Evolutionary conservation across 30 jellyfish, hydroid and myxozoan genomes (phyloP), one percentile per base, ranked within the genome.

Genomic region (Clytia hemisphaerica): DNA sequence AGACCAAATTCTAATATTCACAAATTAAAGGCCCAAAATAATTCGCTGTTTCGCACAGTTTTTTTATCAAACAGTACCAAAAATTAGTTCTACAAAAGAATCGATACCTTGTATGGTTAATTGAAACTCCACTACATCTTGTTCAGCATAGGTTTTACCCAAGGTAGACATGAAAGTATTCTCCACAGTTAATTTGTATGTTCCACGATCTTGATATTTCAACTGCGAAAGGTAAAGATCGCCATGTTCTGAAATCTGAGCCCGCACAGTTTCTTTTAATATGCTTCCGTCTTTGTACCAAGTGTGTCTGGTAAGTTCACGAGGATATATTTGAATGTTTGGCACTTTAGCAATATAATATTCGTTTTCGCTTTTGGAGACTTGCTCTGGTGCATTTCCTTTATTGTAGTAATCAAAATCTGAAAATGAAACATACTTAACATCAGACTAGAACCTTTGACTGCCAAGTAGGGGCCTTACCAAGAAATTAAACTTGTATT

Each of bases 361-460:
- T 75, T 61, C 2, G 58, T 38, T 12, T 82, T 72, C 6, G 70
- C 77, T 33, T 51, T 76, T 75, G 28, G 58, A 34, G 83, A 35
- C 28, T 18, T n/a, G n/a, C n/a, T n/a, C n/a, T n/a, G n/a, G n/a
- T n/a, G n/a, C n/a, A n/a, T n/a, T n/a, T n/a, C n/a, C n/a, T n/a
- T n/a, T n/a, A n/a, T n/a, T n/a, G n/a, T n/a, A n/a, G n/a, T 32
- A 50, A 5, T 83, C 87, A 71, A 83, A 83, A 83, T 83, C 95
- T 83, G 71, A 22, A 66, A 65, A 22, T 16, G 47, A 38, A 32
- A 53, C 3, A 36, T n/a, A n/a, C n/a, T n/a, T n/a, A n/a, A n/a
- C n/a, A n/a, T n/a, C n/a, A n/a, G n/a, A n/a, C n/a, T n/a, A n/a
- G n/a, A n/a, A n/a, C n/a, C n/a, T n/a, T n/a, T n/a, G n/a, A n/a